Base-by-base conservation (phyloP, 2,888 invertebrate genomes). In the Nephrotoma flavescens region DNA sequence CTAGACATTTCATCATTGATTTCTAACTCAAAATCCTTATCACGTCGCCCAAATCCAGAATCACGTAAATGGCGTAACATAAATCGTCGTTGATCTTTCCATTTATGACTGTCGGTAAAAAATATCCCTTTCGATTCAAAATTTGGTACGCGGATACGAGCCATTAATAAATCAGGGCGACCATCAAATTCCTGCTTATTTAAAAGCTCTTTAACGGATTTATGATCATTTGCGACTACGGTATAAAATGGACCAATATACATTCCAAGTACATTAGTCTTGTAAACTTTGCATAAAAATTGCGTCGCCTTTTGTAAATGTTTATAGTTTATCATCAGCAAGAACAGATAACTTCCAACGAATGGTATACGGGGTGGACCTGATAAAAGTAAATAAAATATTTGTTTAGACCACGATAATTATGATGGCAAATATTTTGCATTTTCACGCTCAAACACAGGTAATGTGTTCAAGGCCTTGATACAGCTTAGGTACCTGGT, bases 41-140 rank as follows among this genome's bases (percentile, higher is more conserved):
- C 93, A 3, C 95, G 93, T 86, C 94, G 92, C 0, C 95, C 95
- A 88, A 95, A 95, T 2, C 95, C 95, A 89, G 92, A 95, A 89
- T 95, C 95, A 0, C 95, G 91, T 89, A 95, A 90, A 88, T 94
- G 93, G 0, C 95, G 92, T 4, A 95, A 91, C 0, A 95, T 92
- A 88, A 95, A 95, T 88, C 95, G 92, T 45, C 95, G 92, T 88
- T 95, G 95, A 2, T 93, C 93, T 87, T 93, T 93, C 95, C 95
- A 95, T 86, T 92, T 91, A 52, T 91, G 90, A 0, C 94, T 94
- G 15, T 95, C 95, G 31, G 93, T 93, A 89, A 95, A 95, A 89
- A 95, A 94, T 87, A 95, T 93, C 12, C 95, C 95, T 95, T 89
- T 89, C 9, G 89, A 83, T 83, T 89, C 87, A 52, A 88, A 88